Evolutionary conservation across 2,888 invertebrate species (phyloP), one percentile per base, ranked within the genome.

Genomic region (Horisme vitalbata): DNA sequence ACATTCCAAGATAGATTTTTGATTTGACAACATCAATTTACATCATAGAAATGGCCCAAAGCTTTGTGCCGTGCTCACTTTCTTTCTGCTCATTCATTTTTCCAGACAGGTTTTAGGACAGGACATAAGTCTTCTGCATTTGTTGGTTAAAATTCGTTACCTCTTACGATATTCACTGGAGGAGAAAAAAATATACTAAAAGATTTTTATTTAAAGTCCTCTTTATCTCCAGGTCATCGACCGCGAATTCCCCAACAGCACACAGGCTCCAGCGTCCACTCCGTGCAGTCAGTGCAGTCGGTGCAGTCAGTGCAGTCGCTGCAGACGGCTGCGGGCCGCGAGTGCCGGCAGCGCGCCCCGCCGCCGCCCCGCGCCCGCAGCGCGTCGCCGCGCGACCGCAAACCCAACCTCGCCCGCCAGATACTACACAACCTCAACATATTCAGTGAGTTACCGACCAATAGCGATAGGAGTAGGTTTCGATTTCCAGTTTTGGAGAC

Each of bases 371-470:
- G 79, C 13, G 75, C 80, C 1, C 63, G 83, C 23, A 81, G 83
- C 41, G 76, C 67, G 0, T 84, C 85, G 10, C 85, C 86, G 0
- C 55, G 75, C 9, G 82, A 81, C 9, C 62, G 84, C 32, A 84
- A 84, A 61, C 83, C 83, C 4, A 80, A 84, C 71, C 91, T 96
- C 30, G 95, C 94, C 2, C 87, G 95, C 20, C 94, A 95, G 65
- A 95, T 96, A 67, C 83, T 96, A 52, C 95, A 94, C 73, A 95
- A 95, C 74, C 84, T 95, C 23, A 95, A 96, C 71, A 96, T 96
- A 76, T 96, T 96, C 68, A 91, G 94, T 91, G 73, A 86, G 90
- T 3, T 11, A 5, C 6, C 2, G 23, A 8, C 8, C 3, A n/a
- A 2, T 2, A 23, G n/a, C n/a, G 21, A 6, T 21, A 5, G 5